Conservation (phyloP, 2,113 vertebrate genomes). For the Falcunculus frontatus region DNA sequence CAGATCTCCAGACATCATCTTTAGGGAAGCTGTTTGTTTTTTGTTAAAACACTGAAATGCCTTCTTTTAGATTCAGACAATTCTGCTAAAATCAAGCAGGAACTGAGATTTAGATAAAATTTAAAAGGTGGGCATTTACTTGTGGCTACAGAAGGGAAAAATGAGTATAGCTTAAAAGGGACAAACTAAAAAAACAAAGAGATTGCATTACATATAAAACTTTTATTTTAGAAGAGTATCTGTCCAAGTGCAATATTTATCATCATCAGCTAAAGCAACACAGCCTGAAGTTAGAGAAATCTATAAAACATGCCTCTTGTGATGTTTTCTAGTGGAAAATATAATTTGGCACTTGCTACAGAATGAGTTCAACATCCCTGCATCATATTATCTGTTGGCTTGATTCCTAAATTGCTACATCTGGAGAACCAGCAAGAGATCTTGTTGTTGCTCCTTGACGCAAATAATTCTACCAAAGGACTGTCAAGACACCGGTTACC, state of each 20-base stretch:
- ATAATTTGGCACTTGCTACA: slow-evolving; percentile 40
- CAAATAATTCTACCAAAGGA: slow-evolving; percentile 22
- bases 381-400: slow-evolving; percentile 22
- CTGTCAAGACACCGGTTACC: neutral
- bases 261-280: neutral
- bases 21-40: neutral
- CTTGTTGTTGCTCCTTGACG: neutral
- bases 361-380: slow-evolving; percentile 26
- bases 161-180: neutral
- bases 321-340: slow-evolving; percentile 32
- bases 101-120: neutral
- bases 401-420: slow-evolving; percentile 35
- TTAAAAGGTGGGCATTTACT: neutral
- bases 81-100: neutral
- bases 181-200: neutral
- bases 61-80: neutral
- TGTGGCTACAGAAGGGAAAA: neutral
- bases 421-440: slow-evolving; percentile 47
- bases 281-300: neutral
- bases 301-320: slow-evolving; percentile 15
- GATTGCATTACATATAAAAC: neutral
- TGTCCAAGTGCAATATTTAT: slow-evolving; percentile 29
- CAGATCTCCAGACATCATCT: neutral
- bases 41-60: neutral
- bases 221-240: neutral